These are phyloP conservation scores for Camponotus floridanus DNA, from an alignment of 1,140 invertebrate species.

Conservation along the genomic window DNA sequence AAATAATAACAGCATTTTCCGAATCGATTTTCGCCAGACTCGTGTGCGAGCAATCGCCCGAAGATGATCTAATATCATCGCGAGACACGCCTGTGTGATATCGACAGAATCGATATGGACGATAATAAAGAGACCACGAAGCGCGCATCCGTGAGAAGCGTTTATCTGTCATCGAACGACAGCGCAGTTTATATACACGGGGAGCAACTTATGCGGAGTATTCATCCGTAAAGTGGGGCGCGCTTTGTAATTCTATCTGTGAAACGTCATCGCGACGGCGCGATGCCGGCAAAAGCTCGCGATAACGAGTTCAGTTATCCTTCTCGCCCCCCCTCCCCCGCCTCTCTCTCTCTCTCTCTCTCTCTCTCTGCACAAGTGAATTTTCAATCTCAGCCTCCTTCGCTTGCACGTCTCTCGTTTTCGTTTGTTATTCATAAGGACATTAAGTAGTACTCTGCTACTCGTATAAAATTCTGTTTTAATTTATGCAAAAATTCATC, in stretches of 20 bases:
- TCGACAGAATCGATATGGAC: constrained; percentile 46
- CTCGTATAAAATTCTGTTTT: constrained; percentile 4
- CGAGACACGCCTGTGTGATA: neutral
- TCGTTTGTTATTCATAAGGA: neutral
- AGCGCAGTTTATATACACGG: constrained; percentile 42
- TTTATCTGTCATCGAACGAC: constrained; percentile 58
- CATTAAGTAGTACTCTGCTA: neutral
- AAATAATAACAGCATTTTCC: neutral
- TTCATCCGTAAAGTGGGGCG: constrained; percentile 66
- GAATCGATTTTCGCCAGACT: neutral
- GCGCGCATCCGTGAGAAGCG: neutral
- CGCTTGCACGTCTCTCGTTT: neutral
- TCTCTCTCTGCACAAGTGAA: constrained; percentile 15
- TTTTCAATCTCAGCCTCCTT: constrained; percentile 26
- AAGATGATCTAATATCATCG: constrained; percentile 21
- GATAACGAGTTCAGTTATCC: constrained; percentile 57
- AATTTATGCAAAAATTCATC: neutral
- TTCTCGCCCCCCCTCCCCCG: too few relatives aligned
- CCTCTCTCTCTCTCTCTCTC: too few relatives aligned
- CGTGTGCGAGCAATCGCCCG: neutral
- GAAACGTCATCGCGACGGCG: constrained; percentile 60
- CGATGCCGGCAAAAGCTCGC: constrained; percentile 54
- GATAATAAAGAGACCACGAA: constrained; percentile 51
- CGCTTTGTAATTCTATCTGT: constrained; percentile 66
- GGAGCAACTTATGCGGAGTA: constrained; percentile 13